These are phyloP conservation scores for Hypocryptadius cinnamomeus DNA, from an alignment of 2,113 vertebrate species.

Conservation along the genomic window DNA sequence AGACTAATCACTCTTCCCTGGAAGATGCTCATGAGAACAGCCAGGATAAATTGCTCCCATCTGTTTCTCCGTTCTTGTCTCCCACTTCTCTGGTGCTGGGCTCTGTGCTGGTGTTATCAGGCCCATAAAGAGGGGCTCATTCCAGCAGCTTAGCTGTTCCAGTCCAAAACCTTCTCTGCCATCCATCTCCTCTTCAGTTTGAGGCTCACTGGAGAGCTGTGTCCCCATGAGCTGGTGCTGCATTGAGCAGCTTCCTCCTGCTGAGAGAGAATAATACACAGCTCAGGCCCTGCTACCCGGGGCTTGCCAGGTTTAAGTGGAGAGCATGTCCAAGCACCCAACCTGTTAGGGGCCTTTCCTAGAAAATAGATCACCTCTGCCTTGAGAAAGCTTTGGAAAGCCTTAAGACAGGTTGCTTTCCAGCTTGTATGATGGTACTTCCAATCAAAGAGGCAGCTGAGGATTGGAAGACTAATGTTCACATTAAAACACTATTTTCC, in stretches of 20 bases:
- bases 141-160: not conserved
- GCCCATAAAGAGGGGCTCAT: not conserved
- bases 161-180: not conserved
- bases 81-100: not conserved
- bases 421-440: not conserved
- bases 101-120: not conserved
- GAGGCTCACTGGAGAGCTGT: not conserved
- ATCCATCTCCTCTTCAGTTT: not conserved
- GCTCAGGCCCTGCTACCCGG: not conserved
- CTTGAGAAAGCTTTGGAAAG: not conserved
- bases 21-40: slow-evolving; percentile 7
- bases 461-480: not conserved
- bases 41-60: slow-evolving; percentile 19
- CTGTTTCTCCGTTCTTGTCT: not conserved
- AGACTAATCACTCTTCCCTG: slow-evolving; percentile 26
- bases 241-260: not conserved
- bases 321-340: not conserved
- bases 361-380: not conserved
- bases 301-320: not conserved
- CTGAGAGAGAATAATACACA: not conserved
- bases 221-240: rapidly evolving
- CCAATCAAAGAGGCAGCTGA: not conserved
- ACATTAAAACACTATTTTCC: not conserved
- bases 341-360: not conserved
- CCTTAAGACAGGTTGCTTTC: not conserved